Conservation (phyloP, 2,797 vertebrate genomes). For the Cossypha caffra region DNA sequence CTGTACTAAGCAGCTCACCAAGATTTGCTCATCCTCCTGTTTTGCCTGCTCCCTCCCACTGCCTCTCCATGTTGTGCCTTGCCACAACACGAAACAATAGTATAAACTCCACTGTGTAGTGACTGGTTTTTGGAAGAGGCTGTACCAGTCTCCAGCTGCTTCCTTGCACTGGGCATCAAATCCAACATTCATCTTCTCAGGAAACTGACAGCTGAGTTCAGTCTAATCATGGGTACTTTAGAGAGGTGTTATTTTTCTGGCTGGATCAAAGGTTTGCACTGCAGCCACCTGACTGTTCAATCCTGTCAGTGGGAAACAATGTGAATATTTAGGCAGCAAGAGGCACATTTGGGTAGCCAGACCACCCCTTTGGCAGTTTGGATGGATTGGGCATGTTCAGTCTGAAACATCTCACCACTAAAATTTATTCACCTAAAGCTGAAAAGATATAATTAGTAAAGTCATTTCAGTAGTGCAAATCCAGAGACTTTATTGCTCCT, state of each 20-base stretch:
- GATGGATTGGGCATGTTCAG: background rate
- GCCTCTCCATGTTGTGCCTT: background rate
- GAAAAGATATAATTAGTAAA: background rate
- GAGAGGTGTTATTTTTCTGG: background rate
- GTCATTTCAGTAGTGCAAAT: background rate
- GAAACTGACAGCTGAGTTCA: background rate
- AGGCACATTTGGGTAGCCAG: background rate
- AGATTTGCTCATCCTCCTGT: background rate
- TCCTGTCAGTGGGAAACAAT: background rate
- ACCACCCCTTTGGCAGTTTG: background rate
- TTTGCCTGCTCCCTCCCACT: background rate
- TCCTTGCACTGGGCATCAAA: background rate
- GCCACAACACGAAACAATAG: accelerated
- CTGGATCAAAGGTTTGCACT: background rate
- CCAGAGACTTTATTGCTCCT: background rate
- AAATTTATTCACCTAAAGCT: background rate
- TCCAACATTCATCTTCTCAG: background rate
- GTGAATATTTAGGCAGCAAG: background rate
- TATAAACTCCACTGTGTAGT: background rate
- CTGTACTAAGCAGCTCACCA: background rate
- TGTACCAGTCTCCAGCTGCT: background rate
- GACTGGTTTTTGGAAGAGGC: background rate
- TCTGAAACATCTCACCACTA: background rate
- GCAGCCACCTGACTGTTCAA: background rate
- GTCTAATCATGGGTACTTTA: background rate